Base-by-base conservation (phyloP, 2,113 vertebrate genomes). In the Actenoides hombroni region DNA sequence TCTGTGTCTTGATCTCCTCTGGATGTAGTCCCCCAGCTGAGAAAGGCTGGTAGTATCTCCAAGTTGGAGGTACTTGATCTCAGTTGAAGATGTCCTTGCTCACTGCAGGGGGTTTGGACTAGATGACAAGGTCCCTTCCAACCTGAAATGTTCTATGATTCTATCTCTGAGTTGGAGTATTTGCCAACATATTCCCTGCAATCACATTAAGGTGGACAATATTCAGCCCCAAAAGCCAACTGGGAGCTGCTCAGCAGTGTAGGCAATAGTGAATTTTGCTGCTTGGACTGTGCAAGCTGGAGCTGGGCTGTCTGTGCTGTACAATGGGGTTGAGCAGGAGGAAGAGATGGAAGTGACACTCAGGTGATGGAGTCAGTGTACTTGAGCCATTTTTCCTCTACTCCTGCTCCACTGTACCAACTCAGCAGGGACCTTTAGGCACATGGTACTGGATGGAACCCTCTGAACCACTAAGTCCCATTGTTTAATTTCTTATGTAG, bases 271-370 rank as follows among this genome's bases (percentile, higher is more conserved):
- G 23, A 53, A 33, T 75, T 71, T 61, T 70, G 40, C 51, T 42
- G 17, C n/a, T 80, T 53, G 13, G 12, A 13, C 37, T 82, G 15
- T 51, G 17, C 40, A 63, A 59, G 26, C 11, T 63, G 67, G n/a
- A 87, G 28, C 37, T 61, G 51, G n/a, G 53, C 48, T 18, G 18
- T 44, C 29, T 0, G 0, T 51, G 11, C n/a, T 2, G 1, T 48
- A 49, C 80, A 54, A 37, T 0, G 1, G 49, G 33, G 20, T 7
- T 69, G 68, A 63, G 25, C 59, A 37, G 33, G 40, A 46, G 26
- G 75, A 92, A 56, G 60, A 82, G 19, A 1, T 42, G 40, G 61
- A 77, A 16, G 25, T 81, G 64, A 17, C 35, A n/a, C 69, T 65
- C 35, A 42, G 74, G 13, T 48, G 65, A 25, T 40, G 59, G 25